Evolutionary conservation across 2,888 invertebrate genomes (phyloP).

Genomic region (Dendrolimus houi): DNA sequence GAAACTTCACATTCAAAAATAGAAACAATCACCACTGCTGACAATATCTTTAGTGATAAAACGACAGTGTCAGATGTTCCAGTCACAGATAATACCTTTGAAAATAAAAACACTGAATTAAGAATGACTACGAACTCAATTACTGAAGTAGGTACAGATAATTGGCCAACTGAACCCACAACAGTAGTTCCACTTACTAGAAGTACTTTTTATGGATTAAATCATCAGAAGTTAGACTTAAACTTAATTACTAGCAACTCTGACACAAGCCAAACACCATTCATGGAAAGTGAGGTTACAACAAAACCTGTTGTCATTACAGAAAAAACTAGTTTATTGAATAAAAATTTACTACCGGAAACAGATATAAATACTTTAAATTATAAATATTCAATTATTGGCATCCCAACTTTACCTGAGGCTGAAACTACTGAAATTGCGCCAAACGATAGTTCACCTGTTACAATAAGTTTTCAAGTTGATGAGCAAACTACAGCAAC

Average conservation of each 20-base stretch:
- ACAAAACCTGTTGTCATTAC: neutral
- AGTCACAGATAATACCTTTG: too few species aligned
- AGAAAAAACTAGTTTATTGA: neutral
- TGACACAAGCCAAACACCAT: neutral
- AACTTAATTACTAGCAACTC: neutral
- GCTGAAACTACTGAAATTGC: too few species aligned
- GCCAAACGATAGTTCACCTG: too few species aligned
- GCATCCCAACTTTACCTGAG: too few species aligned
- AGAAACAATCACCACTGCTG: too few species aligned
- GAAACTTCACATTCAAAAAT: too few species aligned
- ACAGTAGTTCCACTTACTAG: conserved; percentile 1
- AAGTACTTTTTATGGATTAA: neutral
- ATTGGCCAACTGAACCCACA: conserved; percentile 2
- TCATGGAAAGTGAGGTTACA: neutral
- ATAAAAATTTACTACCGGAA: neutral
- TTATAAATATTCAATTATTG: too few species aligned
- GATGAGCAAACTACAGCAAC: neutral
- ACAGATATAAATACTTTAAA: neutral
- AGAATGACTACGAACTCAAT: neutral
- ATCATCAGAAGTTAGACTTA: neutral
- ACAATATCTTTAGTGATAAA: too few species aligned
- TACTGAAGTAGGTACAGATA: neutral
- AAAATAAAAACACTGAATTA: neutral
- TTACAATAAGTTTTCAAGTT: neutral
- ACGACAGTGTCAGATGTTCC: too few species aligned